Evolutionary conservation across 2,888 invertebrate species (phyloP).

Genomic region (Leuctra nigra): DNA sequence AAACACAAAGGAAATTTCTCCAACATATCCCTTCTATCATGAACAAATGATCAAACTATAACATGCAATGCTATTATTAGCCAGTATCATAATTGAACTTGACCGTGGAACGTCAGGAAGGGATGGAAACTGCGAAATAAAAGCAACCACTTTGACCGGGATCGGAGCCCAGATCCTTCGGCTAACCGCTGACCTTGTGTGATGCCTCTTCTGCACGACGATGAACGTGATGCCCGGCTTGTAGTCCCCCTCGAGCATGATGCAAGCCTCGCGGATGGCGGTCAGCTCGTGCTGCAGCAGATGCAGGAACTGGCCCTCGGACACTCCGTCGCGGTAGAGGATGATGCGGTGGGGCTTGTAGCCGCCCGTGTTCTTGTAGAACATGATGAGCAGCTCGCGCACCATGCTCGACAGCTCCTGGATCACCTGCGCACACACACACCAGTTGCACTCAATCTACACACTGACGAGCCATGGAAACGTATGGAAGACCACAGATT

Average conservation of each 20-base stretch:
- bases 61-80: no score
- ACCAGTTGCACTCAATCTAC: background rate
- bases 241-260: slow-evolving; percentile 95
- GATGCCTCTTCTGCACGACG: slow-evolving; percentile 87
- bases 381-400: slow-evolving; percentile 53
- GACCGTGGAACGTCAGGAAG: no score
- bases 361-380: slow-evolving; percentile 97
- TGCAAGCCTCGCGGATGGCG: slow-evolving; percentile 97
- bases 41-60: no score
- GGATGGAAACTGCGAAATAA: no score
- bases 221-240: slow-evolving; percentile 86
- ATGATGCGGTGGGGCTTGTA: slow-evolving; percentile 99
- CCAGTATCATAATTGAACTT: no score
- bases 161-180: no score
- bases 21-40: no score
- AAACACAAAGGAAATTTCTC: no score
- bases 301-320: slow-evolving; percentile 97
- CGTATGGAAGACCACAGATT: no score
- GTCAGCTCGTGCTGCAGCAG: slow-evolving; percentile 92
- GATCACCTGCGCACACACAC: slow-evolving; percentile 65
- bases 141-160: no score
- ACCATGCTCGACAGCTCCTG: slow-evolving; percentile 99
- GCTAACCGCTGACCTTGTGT: slow-evolving; percentile 72
- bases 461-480: background rate
- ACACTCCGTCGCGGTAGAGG: slow-evolving; percentile 98